Evolutionary conservation across 92 coral and sea anemone species (phyloP).

Genomic region (Ricordea florida): DNA sequence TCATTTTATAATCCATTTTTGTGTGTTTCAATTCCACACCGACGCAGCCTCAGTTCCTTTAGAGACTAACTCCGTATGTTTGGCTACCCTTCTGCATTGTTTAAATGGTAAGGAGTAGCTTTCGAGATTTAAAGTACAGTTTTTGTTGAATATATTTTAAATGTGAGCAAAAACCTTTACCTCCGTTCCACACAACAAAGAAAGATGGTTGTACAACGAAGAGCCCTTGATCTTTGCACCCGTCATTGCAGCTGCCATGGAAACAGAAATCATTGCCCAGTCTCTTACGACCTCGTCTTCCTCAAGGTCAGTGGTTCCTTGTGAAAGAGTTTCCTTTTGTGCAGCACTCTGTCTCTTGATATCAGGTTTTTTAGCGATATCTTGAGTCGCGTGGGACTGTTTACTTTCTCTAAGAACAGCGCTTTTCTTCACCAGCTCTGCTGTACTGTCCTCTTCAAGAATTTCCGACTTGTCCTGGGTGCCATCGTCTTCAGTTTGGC

Average conservation of each 20-base stretch:
- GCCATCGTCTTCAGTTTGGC: constrained; percentile 7
- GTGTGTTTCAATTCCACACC: too few species aligned
- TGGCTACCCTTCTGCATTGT: too few species aligned
- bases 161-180: constrained; percentile 15
- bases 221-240: constrained; percentile 68
- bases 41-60: too few species aligned
- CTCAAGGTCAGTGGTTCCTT: constrained; percentile 65
- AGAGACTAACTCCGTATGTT: too few species aligned
- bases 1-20: too few species aligned
- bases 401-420: constrained; percentile 15
- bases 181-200: constrained; percentile 17
- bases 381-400: constrained; percentile 19
- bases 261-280: constrained; percentile 75
- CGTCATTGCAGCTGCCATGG: constrained; percentile 73
- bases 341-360: constrained; percentile 63
- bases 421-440: constrained; percentile 14
- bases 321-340: constrained; percentile 46
- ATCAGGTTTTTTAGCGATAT: constrained; percentile 18
- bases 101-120: too few species aligned
- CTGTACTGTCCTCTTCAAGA: neutral
- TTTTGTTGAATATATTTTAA: too few species aligned
- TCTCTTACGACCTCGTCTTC: constrained; percentile 61
- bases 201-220: constrained; percentile 61
- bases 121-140: too few species aligned
- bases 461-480: neutral